Base-by-base conservation (phyloP, 2,113 vertebrate genomes). In the Caloenas nicobarica region DNA sequence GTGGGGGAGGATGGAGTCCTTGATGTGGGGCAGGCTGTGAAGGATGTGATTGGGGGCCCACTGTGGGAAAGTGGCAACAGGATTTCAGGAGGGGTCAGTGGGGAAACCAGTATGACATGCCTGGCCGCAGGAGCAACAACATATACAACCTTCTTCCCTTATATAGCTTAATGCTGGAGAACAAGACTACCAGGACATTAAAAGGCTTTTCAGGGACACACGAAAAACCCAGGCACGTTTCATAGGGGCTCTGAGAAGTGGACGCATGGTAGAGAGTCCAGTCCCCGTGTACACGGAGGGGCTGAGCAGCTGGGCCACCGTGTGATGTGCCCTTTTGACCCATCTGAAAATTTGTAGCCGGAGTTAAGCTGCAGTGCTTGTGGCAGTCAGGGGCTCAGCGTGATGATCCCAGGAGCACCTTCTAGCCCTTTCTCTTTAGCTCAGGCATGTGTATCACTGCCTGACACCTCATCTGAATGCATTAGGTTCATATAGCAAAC, bases 271-370 rank as follows among this genome's bases (percentile, higher is more conserved):
- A n/a, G 48, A 60, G 19, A 86, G 58, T 19, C 33, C 25, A 74
- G 56, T 33, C 73, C n/a, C 17, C 1, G 3, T 0, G 4, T 26
- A 34, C 3, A 13, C 1, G 0, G 33, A 4, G 17, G 19, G 16
- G 29, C 69, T 65, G 26, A 46, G 60, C 73, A 84, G 38, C 33
- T 24, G 16, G 73, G 42, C 19, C 34, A 9, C 36, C 0, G 0
- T 29, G 68, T 31, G 33, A 14, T 12, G 5, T 38, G 48, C 7
- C 65, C 34, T 69, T 65, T 50, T 42, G 5, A 73, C 50, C 73
- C 64, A 11, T 23, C 69, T n/a, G 23, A 42, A 78, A 91, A 78
- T 70, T 74, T 58, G 29, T 38, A 53, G 18, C 6, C 2, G 12
- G 40, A 74, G 44, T 89, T 57, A 73, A 73, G 23, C 29, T 21